A percentile compares a stretch with the other conserved stretches of the same genome.
phyloP scores from a whole-genome alignment of 2,113 vertebrate genomes.

The Nannobrachium achirus region DNA sequence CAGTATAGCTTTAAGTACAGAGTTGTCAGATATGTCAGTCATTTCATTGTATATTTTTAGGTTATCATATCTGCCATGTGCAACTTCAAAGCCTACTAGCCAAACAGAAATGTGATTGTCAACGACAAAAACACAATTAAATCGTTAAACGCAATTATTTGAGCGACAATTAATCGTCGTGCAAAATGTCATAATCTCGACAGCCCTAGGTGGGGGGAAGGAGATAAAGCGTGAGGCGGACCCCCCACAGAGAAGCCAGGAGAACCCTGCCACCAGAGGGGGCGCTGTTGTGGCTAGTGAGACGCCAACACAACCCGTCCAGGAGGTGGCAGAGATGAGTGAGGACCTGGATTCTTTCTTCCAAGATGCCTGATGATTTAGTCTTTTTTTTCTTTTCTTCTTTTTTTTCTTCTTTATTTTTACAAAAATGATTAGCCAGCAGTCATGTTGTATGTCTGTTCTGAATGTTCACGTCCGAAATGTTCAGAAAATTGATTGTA shows the following conservation, averaged over 20 bases:
- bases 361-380: slow-evolving; percentile 64
- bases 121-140: too few species aligned
- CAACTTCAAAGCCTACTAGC: too few species aligned
- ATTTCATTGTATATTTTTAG: too few species aligned
- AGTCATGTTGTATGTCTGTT: not conserved
- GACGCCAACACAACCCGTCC: slow-evolving; percentile 47
- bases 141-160: too few species aligned
- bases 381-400: not conserved
- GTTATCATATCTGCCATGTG: too few species aligned
- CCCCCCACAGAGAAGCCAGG: slow-evolving; percentile 67
- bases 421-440: too few species aligned
- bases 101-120: too few species aligned
- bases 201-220: slow-evolving; percentile 74
- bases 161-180: too few species aligned
- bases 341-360: slow-evolving; percentile 87
- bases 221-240: slow-evolving; percentile 89
- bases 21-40: too few species aligned
- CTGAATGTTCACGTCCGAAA: not conserved
- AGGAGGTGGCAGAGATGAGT: slow-evolving; percentile 68
- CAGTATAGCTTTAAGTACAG: too few species aligned
- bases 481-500: not conserved
- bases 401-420: too few species aligned
- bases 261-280: slow-evolving; percentile 30
- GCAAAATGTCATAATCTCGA: too few species aligned
- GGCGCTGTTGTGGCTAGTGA: slow-evolving; percentile 32